phyloP scores from a whole-genome alignment of 2,888 invertebrate genomes.

The Netelia virgata region DNA sequence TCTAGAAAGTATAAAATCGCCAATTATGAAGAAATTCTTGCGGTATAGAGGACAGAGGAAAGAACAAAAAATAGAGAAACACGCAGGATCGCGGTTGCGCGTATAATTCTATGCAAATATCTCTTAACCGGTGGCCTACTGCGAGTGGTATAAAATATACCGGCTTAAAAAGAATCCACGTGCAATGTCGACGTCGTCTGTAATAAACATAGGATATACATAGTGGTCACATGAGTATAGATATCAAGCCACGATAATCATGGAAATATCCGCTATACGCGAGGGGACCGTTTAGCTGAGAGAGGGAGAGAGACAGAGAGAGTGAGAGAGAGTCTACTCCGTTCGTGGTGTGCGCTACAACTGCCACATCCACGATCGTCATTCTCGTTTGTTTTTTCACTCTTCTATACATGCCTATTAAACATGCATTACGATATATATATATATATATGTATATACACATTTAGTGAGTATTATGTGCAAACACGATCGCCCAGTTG shows the following conservation, averaged over 20 bases:
- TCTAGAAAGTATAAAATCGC: background rate
- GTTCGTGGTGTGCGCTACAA: slow-evolving; percentile 10
- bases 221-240: slow-evolving; percentile 60
- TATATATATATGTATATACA: slow-evolving; percentile 10
- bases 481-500: slow-evolving; percentile 36
- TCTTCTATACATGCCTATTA: slow-evolving; percentile 14
- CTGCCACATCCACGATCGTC: slow-evolving; percentile 41
- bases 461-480: slow-evolving; percentile 16
- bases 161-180: slow-evolving; percentile 46
- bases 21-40: slow-evolving; percentile 33
- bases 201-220: background rate
- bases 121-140: slow-evolving; percentile 43
- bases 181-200: slow-evolving; percentile 54
- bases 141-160: slow-evolving; percentile 29
- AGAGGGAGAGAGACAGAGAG: background rate
- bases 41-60: slow-evolving; percentile 3
- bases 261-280: slow-evolving; percentile 72
- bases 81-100: slow-evolving; percentile 20
- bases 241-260: slow-evolving; percentile 77
- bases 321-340: slow-evolving; percentile 10
- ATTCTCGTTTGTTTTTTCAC: slow-evolving; percentile 19
- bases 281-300: slow-evolving; percentile 67
- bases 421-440: background rate
- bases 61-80: slow-evolving; percentile 7
- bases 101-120: slow-evolving; percentile 60